A percentile compares a stretch with the other conserved stretches of the same genome.
These are phyloP conservation scores for Xylocopa sonorina DNA, from an alignment of 1,140 invertebrate genomes.

Conservation along the genomic window DNA sequence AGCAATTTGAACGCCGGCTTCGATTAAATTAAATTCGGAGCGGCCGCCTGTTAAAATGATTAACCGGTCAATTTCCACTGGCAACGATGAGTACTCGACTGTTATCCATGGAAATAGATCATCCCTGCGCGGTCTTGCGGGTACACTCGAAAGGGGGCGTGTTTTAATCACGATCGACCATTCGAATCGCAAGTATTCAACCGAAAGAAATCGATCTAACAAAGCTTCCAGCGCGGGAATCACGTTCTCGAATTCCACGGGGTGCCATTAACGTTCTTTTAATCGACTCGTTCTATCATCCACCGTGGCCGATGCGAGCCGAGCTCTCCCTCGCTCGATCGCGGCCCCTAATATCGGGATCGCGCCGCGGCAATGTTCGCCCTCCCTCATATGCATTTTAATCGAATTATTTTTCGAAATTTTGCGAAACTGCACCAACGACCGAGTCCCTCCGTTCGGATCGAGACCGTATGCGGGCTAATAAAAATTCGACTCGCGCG, in stretches of 20 bases:
- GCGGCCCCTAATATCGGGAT: background rate
- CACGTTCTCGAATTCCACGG: slow-evolving; percentile 37
- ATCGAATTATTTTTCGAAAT: slow-evolving; percentile 49
- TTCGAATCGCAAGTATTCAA: slow-evolving; percentile 43
- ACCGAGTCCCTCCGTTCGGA: background rate
- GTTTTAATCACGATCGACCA: slow-evolving; percentile 52
- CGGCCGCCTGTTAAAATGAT: background rate
- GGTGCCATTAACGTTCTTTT: slow-evolving; percentile 33
- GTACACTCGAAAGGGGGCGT: slow-evolving; percentile 35
- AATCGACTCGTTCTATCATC: slow-evolving; percentile 55
- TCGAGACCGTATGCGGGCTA: slow-evolving; percentile 15
- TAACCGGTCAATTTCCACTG: background rate
- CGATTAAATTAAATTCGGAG: background rate
- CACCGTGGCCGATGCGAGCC: background rate
- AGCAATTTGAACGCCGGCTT: too few species aligned
- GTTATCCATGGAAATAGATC: background rate
- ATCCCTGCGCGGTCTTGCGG: background rate
- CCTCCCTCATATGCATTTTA: slow-evolving; percentile 50
- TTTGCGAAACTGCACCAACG: slow-evolving; percentile 29
- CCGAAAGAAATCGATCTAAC: background rate
- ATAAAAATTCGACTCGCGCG: slow-evolving; percentile 57
- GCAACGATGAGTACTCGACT: background rate
- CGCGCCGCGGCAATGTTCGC: background rate
- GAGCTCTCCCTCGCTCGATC: background rate
- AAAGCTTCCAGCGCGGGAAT: slow-evolving; percentile 38